Conservation (phyloP, 2,888 invertebrate genomes). For the Trachelus troglodyta region DNA sequence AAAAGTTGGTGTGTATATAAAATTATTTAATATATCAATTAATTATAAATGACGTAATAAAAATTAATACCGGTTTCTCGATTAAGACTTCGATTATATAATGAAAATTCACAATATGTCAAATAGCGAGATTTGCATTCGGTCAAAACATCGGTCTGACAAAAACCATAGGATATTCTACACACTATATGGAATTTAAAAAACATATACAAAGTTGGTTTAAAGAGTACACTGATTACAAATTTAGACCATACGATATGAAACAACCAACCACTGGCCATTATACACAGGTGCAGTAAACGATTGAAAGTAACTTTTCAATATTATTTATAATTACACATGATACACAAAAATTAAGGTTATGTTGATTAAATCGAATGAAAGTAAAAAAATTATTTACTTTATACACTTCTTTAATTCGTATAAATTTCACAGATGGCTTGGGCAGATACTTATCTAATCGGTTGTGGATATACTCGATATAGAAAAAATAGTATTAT, state of each 20-base stretch:
- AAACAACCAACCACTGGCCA: slow-evolving; percentile 25
- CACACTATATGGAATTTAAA: slow-evolving; percentile 46
- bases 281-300: slow-evolving; percentile 49
- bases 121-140: slow-evolving; percentile 61
- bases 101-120: neutral
- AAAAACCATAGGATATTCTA: slow-evolving; percentile 48
- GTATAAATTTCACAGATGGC: slow-evolving; percentile 59
- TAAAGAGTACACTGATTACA: slow-evolving; percentile 51
- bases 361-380: too few relatives aligned
- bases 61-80: neutral
- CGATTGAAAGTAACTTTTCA: too few relatives aligned
- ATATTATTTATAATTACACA: too few relatives aligned
- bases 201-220: slow-evolving; percentile 58
- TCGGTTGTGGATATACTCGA: slow-evolving; percentile 69
- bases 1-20: slow-evolving; percentile 12
- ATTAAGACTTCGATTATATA: neutral
- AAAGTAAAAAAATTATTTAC: too few relatives aligned
- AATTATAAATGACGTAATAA: neutral
- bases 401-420: too few relatives aligned
- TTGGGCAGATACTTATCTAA: slow-evolving; percentile 67
- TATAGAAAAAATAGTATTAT: slow-evolving; percentile 59
- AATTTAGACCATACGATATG: slow-evolving; percentile 22
- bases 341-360: too few relatives aligned
- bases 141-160: slow-evolving; percentile 64
- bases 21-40: neutral